Percentiles rank a stretch among this genome's conserved stretches.
phyloP scores from a whole-genome alignment of 2,888 invertebrate genomes.

The Ophraella communa region DNA sequence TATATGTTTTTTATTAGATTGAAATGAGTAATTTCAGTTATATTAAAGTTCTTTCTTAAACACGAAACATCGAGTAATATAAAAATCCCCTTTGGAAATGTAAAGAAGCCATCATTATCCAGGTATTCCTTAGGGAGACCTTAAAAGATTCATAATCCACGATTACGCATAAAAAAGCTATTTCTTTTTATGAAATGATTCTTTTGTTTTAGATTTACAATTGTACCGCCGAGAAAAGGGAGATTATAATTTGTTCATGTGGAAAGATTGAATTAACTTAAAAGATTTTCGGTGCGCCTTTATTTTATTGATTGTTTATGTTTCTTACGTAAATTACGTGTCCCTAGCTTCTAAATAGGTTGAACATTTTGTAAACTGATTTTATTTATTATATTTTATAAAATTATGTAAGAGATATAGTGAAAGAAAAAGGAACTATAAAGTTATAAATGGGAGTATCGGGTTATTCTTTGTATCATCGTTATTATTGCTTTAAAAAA shows the following conservation, averaged over 20 bases:
- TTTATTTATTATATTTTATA: too few species aligned
- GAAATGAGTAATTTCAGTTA: conserved; percentile 43
- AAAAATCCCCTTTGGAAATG: conserved; percentile 46
- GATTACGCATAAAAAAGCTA: conserved; percentile 58
- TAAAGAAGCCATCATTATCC: conserved; percentile 48
- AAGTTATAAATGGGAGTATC: too few species aligned
- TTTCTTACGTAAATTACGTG: neutral
- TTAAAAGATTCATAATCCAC: conserved; percentile 59
- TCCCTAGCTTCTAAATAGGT: too few species aligned
- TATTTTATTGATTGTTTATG: neutral
- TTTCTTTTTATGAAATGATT: conserved; percentile 58
- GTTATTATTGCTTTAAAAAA: too few species aligned
- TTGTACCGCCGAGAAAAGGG: conserved; percentile 54
- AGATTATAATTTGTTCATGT: neutral
- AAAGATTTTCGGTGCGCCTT: neutral
- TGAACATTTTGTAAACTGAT: too few species aligned
- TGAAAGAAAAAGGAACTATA: too few species aligned
- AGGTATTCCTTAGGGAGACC: conserved; percentile 55
- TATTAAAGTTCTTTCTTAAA: conserved; percentile 42
- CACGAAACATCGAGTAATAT: conserved; percentile 45
- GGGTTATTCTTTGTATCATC: too few species aligned
- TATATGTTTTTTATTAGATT: conserved; percentile 43
- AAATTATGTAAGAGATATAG: too few species aligned
- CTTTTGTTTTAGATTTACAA: conserved; percentile 58
- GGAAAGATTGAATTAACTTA: conserved; percentile 3